Evolutionary conservation across 2,113 vertebrate genomes (phyloP), one percentile per base, ranked within the genome.

Genomic region (Nesogale talazaci): DNA sequence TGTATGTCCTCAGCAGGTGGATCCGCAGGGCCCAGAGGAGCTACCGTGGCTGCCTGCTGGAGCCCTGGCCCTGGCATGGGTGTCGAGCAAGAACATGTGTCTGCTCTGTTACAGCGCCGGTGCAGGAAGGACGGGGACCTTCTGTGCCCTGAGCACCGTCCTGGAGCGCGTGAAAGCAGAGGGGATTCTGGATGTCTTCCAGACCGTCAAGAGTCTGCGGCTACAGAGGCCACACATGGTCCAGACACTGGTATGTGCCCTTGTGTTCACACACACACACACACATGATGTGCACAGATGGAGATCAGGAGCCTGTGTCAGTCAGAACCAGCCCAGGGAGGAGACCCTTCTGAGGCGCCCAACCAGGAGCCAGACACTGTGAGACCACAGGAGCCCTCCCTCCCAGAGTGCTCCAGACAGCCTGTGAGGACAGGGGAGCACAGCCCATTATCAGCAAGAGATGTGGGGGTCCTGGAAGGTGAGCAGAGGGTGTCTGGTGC

Each of bases 201-300:
- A 99, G 98, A 99, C 99, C 0, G 99, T 99, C 94, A 99, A 99
- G 98, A 99, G 99, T 97, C 98, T 99, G 93, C 98, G 99, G 97
- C 98, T 99, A 95, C 99, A 99, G 98, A 98, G 99, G 98, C 99
- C 99, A 87, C 99, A 99, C 97, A 99, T 99, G 99, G 99, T 99
- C 98, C 99, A 99, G 99, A 99, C 99, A 98, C 99, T 99, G 99
- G 99, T 99, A 98, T 97, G 98, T 12, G 29, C 38, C 67, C 27
- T 1, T 20, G 6, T 72, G 6, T 23, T n/a, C 52, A 11, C 42
- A 15, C 56, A 42, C 82, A 20, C 46, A 56, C 40, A 25, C 0
- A 36, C 69, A n/a, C 36, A 14, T 12, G 67, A 34, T 11, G 16
- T 34, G 17, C 69, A 36, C 69, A 69, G 65, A n/a, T 61, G 57